Evolutionary conservation across 23 tunicate species (phyloP).

Genomic region (Clavelina lepadiformis): DNA sequence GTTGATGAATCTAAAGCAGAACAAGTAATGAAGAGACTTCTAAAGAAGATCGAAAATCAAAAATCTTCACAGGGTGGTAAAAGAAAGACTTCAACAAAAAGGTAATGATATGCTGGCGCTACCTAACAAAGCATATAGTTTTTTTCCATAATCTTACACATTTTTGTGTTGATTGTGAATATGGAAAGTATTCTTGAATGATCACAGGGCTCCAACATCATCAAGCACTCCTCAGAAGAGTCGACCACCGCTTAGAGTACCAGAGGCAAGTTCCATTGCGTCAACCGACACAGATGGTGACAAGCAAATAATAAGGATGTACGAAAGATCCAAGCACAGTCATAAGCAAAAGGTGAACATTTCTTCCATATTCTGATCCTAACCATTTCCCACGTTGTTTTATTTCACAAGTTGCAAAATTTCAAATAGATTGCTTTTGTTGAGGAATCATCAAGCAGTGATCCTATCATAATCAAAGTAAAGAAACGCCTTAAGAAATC

Average conservation of each 20-base stretch:
- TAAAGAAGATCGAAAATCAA: constrained; percentile 39
- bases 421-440: constrained; percentile 50
- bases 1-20: constrained; percentile 56
- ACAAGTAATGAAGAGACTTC: constrained; percentile 39
- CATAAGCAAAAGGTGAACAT: neutral
- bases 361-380: neutral
- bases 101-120: too few species aligned
- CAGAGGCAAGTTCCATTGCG: constrained; percentile 61
- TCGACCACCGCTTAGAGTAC: constrained; percentile 26
- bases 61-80: too few species aligned
- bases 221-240: constrained; percentile 49
- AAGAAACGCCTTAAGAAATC: constrained; percentile 12
- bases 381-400: neutral
- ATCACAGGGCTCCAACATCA: constrained; percentile 11
- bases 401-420: too few species aligned
- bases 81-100: too few species aligned
- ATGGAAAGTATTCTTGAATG: too few species aligned
- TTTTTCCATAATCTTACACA: too few species aligned
- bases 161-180: too few species aligned
- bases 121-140: too few species aligned
- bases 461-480: constrained; percentile 18
- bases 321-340: too few species aligned
- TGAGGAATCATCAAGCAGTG: constrained; percentile 43
- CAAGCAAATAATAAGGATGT: neutral
- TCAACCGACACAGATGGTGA: constrained; percentile 50